Percentiles rank a stretch among this genome's conserved stretches.
Evolutionary conservation across 1,140 invertebrate genomes (phyloP).

Genomic region (Periplaneta americana): DNA sequence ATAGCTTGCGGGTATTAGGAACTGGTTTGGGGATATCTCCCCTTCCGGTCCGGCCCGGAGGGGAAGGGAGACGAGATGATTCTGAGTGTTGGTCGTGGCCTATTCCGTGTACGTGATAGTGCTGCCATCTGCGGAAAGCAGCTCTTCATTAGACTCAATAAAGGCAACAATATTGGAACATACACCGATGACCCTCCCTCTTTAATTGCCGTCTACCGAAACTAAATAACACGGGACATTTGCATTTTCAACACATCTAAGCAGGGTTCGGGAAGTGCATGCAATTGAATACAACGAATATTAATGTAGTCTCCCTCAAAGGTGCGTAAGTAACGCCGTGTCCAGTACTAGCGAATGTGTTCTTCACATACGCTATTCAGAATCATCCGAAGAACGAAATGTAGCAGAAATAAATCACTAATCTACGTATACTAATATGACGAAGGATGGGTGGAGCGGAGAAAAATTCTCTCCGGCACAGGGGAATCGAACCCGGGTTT

Average conservation of each 20-base stretch:
- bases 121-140: neutral
- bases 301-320: neutral
- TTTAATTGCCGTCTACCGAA: neutral
- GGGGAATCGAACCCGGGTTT: too few relatives aligned
- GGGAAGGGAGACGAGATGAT: neutral
- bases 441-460: too few relatives aligned
- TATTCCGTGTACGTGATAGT: neutral
- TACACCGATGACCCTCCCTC: neutral
- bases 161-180: neutral
- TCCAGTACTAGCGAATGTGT: too few relatives aligned
- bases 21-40: neutral
- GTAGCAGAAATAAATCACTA: too few relatives aligned
- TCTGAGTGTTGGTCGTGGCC: neutral
- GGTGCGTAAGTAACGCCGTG: too few relatives aligned
- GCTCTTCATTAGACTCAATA: neutral
- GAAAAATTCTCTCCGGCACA: too few relatives aligned
- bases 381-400: too few relatives aligned
- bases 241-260: neutral
- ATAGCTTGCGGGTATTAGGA: neutral
- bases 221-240: neutral
- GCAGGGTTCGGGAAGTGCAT: too few relatives aligned
- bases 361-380: too few relatives aligned
- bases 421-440: too few relatives aligned
- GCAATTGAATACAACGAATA: neutral
- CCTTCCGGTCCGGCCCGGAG: too few relatives aligned